Conservation (phyloP, 2,113 vertebrate species). For the Nothocercus julius region DNA sequence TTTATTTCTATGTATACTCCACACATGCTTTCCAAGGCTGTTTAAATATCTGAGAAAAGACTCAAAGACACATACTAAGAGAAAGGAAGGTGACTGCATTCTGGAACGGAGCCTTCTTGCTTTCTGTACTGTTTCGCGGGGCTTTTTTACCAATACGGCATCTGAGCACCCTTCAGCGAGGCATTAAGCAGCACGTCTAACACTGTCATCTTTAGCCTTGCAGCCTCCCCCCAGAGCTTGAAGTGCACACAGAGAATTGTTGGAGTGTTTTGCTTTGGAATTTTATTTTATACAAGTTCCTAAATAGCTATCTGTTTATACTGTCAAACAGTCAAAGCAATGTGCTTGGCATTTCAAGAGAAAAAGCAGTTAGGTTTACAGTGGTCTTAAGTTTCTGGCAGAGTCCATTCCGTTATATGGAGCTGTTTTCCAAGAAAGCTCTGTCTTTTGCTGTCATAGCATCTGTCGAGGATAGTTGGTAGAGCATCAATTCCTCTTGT, state of each 20-base stretch:
- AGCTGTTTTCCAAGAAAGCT: constrained; percentile 1
- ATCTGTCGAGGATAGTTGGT: not conserved
- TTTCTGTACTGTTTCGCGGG: not conserved
- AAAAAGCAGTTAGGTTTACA: not conserved
- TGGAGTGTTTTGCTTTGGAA: not conserved
- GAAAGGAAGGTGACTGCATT: not conserved
- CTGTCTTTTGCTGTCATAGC: not conserved
- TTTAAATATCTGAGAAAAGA: not conserved
- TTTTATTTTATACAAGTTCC: constrained; percentile 21
- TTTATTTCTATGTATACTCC: not conserved
- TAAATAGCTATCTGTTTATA: constrained; percentile 18
- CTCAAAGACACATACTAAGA: not conserved
- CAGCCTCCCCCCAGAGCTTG: not conserved
- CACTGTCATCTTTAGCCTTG: not conserved
- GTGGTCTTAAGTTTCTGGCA: not conserved
- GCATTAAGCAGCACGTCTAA: fast-evolving
- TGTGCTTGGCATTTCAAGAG: not conserved
- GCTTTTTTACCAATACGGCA: not conserved
- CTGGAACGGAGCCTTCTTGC: not conserved
- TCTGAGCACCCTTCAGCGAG: fast-evolving
- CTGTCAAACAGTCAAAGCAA: not conserved
- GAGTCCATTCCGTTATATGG: constrained; percentile 3
- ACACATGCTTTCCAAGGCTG: not conserved
- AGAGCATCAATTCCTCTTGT: not conserved
- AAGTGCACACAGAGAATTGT: not conserved